Conservation (phyloP, 2,888 invertebrate species). For the Drosophila borealis region DNA sequence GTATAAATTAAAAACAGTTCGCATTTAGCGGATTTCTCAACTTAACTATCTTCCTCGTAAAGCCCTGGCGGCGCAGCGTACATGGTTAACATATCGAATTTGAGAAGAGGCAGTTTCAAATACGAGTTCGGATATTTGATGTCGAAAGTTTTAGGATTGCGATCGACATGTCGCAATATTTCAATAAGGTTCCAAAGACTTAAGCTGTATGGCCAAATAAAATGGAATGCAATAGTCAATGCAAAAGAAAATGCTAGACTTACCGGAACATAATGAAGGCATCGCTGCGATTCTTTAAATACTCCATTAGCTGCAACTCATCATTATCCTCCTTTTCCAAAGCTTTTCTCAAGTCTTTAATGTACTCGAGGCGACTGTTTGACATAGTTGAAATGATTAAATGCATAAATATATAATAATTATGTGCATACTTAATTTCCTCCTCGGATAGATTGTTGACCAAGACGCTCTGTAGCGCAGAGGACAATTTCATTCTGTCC, state of each 20-base stretch:
- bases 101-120: constrained; percentile 82
- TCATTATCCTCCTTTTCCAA: constrained; percentile 53
- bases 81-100: constrained; percentile 78
- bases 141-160: constrained; percentile 45
- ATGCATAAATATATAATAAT: background rate
- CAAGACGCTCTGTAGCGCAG: constrained; percentile 65
- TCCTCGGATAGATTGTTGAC: constrained; percentile 79
- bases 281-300: constrained; percentile 72
- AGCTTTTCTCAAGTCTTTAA: constrained; percentile 59
- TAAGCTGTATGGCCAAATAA: too few relatives aligned
- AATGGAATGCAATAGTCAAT: too few relatives aligned
- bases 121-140: constrained; percentile 76
- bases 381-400: background rate
- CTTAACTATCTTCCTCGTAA: constrained; percentile 79
- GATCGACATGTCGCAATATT: constrained; percentile 77
- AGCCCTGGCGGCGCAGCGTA: constrained; percentile 72
- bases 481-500: constrained; percentile 67
- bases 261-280: constrained; percentile 78
- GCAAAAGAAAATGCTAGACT: background rate
- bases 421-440: constrained; percentile 72
- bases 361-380: constrained; percentile 71
- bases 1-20: background rate
- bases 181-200: constrained; percentile 79
- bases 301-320: constrained; percentile 50
- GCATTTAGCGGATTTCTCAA: background rate